phyloP scores from a whole-genome alignment of 1,140 invertebrate species.

The Drosophila truncata region DNA sequence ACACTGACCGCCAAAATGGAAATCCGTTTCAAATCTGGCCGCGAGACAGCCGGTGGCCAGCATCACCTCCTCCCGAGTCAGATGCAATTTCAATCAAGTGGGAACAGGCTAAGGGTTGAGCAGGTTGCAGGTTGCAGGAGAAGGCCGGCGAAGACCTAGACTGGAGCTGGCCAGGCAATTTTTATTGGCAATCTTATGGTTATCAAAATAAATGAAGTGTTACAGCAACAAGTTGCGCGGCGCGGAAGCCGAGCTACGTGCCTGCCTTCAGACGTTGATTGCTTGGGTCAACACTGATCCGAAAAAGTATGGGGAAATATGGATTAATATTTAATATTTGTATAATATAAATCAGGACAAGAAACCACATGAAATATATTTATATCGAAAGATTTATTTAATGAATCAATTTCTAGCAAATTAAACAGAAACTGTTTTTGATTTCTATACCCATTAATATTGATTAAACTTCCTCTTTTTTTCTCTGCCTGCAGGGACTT shows the following conservation, averaged over 20 bases:
- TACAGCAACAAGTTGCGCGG: slow-evolving; percentile 72
- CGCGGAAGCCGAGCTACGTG: slow-evolving; percentile 74
- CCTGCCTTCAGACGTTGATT: slow-evolving; percentile 53
- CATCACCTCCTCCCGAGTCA: slow-evolving; percentile 38
- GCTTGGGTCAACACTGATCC: slow-evolving; percentile 30
- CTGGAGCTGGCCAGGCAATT: slow-evolving; percentile 40
- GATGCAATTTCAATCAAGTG: slow-evolving; percentile 75
- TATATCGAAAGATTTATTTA: too few relatives aligned
- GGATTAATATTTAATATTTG: background rate
- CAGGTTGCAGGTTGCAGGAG: background rate
- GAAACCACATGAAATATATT: background rate
- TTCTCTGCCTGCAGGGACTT: slow-evolving; percentile 18
- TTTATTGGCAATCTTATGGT: slow-evolving; percentile 82
- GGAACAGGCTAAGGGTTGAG: slow-evolving; percentile 76
- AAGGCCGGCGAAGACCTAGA: slow-evolving; percentile 16
- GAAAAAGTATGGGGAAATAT: background rate
- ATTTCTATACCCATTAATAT: background rate
- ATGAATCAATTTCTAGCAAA: background rate
- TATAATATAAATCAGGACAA: background rate
- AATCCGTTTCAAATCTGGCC: slow-evolving; percentile 70
- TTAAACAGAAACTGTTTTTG: background rate
- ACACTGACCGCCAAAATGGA: slow-evolving; percentile 75
- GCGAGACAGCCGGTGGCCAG: slow-evolving; percentile 43
- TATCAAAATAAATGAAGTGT: slow-evolving; percentile 84
- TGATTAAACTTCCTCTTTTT: background rate